These are phyloP conservation scores for Eurytoma adleriae DNA, from an alignment of 2,888 invertebrate species.

Conservation along the genomic window DNA sequence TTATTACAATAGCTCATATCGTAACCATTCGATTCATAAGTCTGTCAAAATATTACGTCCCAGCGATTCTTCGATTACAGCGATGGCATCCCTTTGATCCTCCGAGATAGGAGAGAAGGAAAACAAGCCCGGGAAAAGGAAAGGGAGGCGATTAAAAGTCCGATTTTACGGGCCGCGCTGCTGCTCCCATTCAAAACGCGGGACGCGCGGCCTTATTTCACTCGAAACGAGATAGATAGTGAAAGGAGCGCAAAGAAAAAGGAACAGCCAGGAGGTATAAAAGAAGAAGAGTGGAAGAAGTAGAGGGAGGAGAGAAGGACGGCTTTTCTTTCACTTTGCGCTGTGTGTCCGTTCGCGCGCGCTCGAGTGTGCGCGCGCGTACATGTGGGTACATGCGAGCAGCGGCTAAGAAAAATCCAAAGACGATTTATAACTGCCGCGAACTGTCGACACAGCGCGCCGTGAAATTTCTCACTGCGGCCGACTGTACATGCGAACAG, in stretches of 20 bases:
- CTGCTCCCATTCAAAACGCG: slow-evolving; percentile 18
- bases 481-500: neutral
- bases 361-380: neutral
- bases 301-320: neutral
- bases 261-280: neutral
- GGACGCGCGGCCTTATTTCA: neutral
- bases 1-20: neutral
- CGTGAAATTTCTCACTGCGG: slow-evolving; percentile 32
- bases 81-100: slow-evolving; percentile 9
- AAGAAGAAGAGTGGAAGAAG: neutral
- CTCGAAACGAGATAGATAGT: slow-evolving; percentile 30
- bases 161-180: slow-evolving; percentile 14
- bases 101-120: neutral
- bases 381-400: neutral
- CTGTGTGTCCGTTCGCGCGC: neutral
- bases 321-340: slow-evolving; percentile 4
- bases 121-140: neutral
- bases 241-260: slow-evolving; percentile 12
- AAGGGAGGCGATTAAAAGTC: slow-evolving; percentile 17
- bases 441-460: slow-evolving; percentile 25
- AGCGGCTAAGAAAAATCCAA: slow-evolving; percentile 32
- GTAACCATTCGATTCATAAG: neutral
- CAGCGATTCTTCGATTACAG: slow-evolving; percentile 6
- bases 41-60: slow-evolving; percentile 35
- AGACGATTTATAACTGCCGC: slow-evolving; percentile 45